Base-by-base conservation (phyloP, 2,888 invertebrate genomes). In the Bugula neritina region DNA sequence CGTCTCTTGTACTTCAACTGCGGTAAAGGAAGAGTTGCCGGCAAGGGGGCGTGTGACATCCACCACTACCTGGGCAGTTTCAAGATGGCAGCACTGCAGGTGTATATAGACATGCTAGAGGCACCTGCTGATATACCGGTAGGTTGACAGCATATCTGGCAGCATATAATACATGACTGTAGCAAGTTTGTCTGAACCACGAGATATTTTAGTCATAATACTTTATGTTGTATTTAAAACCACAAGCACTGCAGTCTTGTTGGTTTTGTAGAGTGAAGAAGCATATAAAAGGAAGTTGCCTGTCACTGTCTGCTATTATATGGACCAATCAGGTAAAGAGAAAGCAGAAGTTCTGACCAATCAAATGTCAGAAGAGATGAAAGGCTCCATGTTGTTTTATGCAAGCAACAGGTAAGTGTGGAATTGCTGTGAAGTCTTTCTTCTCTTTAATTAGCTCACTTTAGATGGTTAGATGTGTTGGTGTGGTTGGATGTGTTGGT, bases 351-450 rank as follows among this genome's bases (percentile, higher is more conserved):
- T 3, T 25, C 31, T 63, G 17, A 63, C n/a, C n/a, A 10, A n/a
- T 25, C 17, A n/a, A 31, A 25, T 63, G 31, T 63, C 63, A 25
- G 63, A 63, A 31, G 29, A 63, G 63, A 13, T 63, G 31, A 63
- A 63, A 31, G 63, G 63, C 31, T 13, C 63, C 63, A 5, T 63
- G 34, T 34, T 63, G 31, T 25, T 63, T n/a, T 63, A 63, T 34
- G 17, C 63, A 29, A 25, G 43, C 5, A 43, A 43, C 43, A 43
- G 43, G 43, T 17, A 17, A 43, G 43, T 43, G 10, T 10, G 5
- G 5, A 17, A 17, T 5, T 43, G 17, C 17, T 17, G 5, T 17
- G 5, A 10, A 43, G 43, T 43, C 43, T 43, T 17, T 10, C 43
- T 43, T 5, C 43, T 43, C 10, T 17, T 43, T 10, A 10, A 43